Evolutionary conservation across 2,797 vertebrate species (phyloP).

Genomic region (Argentina silus): DNA sequence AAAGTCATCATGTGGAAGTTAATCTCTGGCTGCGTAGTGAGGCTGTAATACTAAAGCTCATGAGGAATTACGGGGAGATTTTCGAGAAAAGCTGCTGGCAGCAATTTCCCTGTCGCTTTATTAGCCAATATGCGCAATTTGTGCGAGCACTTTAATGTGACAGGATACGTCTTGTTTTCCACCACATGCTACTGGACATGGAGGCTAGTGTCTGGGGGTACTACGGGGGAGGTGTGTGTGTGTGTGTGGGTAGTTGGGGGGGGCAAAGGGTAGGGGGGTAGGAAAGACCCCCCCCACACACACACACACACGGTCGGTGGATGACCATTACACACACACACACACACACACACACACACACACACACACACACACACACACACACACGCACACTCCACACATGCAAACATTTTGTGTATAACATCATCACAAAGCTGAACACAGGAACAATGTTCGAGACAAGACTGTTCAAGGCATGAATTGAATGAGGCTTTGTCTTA

Average conservation of each 20-base stretch:
- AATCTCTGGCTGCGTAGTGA: conserved; percentile 60
- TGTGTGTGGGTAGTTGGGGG: no score
- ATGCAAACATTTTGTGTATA: no score
- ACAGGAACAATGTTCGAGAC: background rate
- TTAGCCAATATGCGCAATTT: conserved; percentile 69
- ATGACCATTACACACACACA: background rate
- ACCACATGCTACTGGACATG: background rate
- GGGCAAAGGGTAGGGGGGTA: no score
- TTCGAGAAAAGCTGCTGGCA: conserved; percentile 68
- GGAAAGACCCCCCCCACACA: no score
- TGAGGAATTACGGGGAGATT: conserved; percentile 73
- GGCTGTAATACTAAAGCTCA: conserved; percentile 64
- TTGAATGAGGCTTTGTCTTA: background rate
- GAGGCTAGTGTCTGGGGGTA: background rate
- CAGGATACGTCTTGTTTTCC: conserved; percentile 47
- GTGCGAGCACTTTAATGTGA: conserved; percentile 61
- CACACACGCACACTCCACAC: background rate
- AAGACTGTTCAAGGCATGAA: background rate
- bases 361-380: background rate
- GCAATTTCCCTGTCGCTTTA: conserved; percentile 65
- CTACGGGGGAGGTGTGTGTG: background rate
- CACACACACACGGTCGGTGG: background rate
- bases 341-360: no score
- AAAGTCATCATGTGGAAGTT: conserved; percentile 42
- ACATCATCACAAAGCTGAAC: background rate